Evolutionary conservation across 1,140 invertebrate species (phyloP), one percentile per base, ranked within the genome.

Genomic region (Telenomus remus): DNA sequence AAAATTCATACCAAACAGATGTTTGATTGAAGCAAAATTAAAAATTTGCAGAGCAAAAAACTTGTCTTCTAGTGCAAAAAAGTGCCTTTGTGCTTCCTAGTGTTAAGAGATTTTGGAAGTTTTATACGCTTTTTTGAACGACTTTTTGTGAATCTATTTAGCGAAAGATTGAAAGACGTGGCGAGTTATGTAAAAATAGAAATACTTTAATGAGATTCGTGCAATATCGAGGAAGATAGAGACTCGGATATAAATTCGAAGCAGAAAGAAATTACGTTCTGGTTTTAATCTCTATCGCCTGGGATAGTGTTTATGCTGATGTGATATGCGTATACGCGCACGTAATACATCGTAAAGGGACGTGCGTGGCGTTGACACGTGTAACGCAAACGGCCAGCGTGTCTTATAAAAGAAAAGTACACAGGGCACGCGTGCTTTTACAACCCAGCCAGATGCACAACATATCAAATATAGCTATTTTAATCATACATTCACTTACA

Each of bases 341-440:
- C 59, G 66, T 65, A 76, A 55, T 69, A 61, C 47, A 69, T 19
- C 55, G 60, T 50, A 47, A 65, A 27, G 19, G 60, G 55, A 72
- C 56, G 44, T 66, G 74, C 61, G 56, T 59, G 55, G 68, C 59
- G 75, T 78, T 73, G 61, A 78, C 76, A 74, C 64, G 65, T 73
- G 65, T 78, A 74, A 68, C 39, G 61, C 56, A 70, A 73, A 70
- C 65, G 51, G 43, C 47, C 56, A 66, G 14, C 53, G 59, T 64
- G 50, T 50, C 19, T 27, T 27, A 27, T 65, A 37, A 56, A 73
- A 78, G 65, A 78, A 78, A 66, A 73, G 57, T 76, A 71, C 54
- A 75, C 49, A 60, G 69, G 68, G 68, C 73, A 76, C 73, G 68
- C 68, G 78, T 79, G 65, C 65, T 60, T 76, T 72, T 63, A 69